A percentile compares a stretch with the other conserved stretches of the same genome.
Evolutionary conservation across 2,888 invertebrate genomes (phyloP).

Genomic region (Osedax fenrisi): DNA sequence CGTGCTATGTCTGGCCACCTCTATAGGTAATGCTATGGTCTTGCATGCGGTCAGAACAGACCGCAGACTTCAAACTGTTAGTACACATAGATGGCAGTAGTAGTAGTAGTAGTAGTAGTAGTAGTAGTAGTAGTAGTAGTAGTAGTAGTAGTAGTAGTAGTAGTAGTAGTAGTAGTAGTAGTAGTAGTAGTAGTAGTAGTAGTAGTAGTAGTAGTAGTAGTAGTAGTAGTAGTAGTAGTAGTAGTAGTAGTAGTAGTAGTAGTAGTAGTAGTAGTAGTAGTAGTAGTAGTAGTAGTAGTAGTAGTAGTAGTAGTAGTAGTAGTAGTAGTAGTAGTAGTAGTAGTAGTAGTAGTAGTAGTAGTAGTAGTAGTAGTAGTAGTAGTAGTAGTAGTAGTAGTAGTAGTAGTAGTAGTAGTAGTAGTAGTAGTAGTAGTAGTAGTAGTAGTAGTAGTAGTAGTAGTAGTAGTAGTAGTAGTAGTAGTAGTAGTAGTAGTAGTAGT

Average conservation of each 20-base stretch:
- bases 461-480: constrained; percentile 16
- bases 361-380: constrained; percentile 22
- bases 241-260: background rate
- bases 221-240: background rate
- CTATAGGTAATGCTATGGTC: constrained; percentile 53
- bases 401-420: constrained; percentile 17
- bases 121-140: background rate
- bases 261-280: background rate
- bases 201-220: background rate
- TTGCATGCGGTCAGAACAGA: constrained; percentile 53
- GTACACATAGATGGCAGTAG: constrained; percentile 36
- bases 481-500: constrained; percentile 18
- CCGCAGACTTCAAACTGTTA: constrained; percentile 52
- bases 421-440: constrained; percentile 20
- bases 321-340: constrained; percentile 18
- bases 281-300: background rate
- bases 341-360: constrained; percentile 20
- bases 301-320: constrained; percentile 23
- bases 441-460: constrained; percentile 20
- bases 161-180: background rate
- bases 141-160: background rate
- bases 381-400: constrained; percentile 20
- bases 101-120: background rate
- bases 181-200: no score
- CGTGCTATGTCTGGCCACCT: constrained; percentile 50